phyloP scores from a whole-genome alignment of 2,113 vertebrate genomes.

The Pseudorhombus dupliciocellatus region DNA sequence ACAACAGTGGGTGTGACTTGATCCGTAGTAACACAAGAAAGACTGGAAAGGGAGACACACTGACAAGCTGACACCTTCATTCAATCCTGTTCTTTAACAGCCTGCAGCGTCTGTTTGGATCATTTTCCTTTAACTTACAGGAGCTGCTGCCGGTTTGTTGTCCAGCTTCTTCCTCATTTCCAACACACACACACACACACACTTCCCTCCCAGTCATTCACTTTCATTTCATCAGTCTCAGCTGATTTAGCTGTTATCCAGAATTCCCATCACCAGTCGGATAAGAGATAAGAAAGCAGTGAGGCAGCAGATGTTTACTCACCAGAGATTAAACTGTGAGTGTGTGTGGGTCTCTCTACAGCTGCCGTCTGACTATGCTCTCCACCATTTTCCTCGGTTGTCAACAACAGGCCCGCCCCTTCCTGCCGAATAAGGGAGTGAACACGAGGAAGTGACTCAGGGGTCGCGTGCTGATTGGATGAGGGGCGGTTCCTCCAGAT shows the following conservation, averaged over 20 bases:
- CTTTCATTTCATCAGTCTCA: neutral
- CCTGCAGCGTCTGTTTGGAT: neutral
- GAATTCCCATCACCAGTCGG: conserved; percentile 18
- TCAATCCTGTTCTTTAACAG: neutral
- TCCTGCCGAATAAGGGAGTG: conserved; percentile 56
- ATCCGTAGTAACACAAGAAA: conserved; percentile 36
- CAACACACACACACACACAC: neutral
- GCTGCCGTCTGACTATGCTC: conserved; percentile 34
- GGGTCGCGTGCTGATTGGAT: conserved; percentile 60
- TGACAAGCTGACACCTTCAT: neutral
- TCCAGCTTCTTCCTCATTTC: conserved; percentile 51
- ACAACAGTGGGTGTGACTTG: conserved; percentile 68
- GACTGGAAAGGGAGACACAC: conserved; percentile 31
- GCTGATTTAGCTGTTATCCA: conserved; percentile 17
- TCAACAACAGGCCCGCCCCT: conserved; percentile 42
- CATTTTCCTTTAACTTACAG: neutral
- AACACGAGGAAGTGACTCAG: conserved; percentile 59
- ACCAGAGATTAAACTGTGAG: conserved; percentile 58
- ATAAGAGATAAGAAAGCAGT: conserved; percentile 6
- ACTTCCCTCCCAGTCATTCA: neutral
- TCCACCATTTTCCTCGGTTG: conserved; percentile 67
- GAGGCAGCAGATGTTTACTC: conserved; percentile 45
- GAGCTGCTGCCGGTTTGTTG: conserved; percentile 18
- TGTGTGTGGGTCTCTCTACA: conserved; percentile 42
- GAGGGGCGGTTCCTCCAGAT: conserved; percentile 22